phyloP scores from a whole-genome alignment of 2,113 vertebrate genomes.

The Lagopus leucura region DNA sequence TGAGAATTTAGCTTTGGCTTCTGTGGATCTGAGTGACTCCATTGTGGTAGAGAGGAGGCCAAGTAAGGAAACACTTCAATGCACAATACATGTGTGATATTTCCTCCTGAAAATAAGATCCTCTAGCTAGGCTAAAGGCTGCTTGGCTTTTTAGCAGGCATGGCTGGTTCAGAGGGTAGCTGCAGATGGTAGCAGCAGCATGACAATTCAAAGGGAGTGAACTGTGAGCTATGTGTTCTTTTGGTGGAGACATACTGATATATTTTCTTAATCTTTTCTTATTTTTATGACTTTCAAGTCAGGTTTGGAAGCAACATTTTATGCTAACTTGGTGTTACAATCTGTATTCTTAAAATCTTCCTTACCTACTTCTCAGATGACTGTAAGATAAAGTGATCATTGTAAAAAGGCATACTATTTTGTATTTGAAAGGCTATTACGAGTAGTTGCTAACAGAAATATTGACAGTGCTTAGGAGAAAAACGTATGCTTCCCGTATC shows the following conservation, averaged over 20 bases:
- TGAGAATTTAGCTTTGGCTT: background rate
- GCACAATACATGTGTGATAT: background rate
- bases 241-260: background rate
- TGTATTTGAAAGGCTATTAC: background rate
- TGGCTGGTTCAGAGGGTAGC: background rate
- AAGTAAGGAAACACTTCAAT: background rate
- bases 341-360: background rate
- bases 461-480: background rate
- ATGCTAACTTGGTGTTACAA: background rate
- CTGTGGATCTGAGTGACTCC: background rate
- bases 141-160: background rate
- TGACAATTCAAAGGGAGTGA: background rate
- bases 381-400: background rate
- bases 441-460: background rate
- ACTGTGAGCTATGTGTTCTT: fast-evolving
- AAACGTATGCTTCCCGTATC: background rate
- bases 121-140: background rate
- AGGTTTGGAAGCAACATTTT: background rate
- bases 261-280: background rate
- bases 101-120: background rate
- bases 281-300: background rate
- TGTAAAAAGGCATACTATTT: background rate
- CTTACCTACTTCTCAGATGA: background rate
- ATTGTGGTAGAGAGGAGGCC: background rate
- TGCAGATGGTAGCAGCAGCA: background rate